phyloP scores from a whole-genome alignment of 2,113 vertebrate species.

The Progne subis region DNA sequence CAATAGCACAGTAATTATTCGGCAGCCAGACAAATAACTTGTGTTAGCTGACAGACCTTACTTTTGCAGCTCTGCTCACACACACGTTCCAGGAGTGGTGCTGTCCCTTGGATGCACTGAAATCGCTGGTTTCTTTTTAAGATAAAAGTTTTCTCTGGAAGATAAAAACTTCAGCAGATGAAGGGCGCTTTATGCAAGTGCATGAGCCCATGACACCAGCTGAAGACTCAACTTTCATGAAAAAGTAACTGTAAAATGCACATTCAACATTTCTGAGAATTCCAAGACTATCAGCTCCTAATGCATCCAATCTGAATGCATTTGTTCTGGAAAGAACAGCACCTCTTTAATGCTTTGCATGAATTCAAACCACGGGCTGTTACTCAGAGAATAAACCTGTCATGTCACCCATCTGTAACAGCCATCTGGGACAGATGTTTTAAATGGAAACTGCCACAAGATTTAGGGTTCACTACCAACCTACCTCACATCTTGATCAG shows the following conservation, averaged over 20 bases:
- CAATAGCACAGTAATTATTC: background rate
- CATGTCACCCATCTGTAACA: background rate
- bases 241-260: background rate
- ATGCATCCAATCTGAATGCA: background rate
- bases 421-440: constrained; percentile 29
- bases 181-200: background rate
- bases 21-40: background rate
- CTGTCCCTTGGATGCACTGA: background rate
- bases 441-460: background rate
- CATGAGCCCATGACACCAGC: background rate
- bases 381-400: constrained; percentile 11
- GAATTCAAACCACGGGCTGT: background rate
- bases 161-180: background rate
- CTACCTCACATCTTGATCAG: background rate
- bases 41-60: background rate
- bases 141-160: background rate
- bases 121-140: background rate
- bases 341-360: background rate
- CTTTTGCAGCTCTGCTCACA: background rate
- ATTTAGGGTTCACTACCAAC: background rate
- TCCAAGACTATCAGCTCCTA: background rate
- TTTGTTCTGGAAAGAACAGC: background rate
- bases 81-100: background rate
- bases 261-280: background rate
- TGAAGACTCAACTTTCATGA: background rate